Base-by-base conservation (phyloP, 2,797 vertebrate species). In the Poecile montanus region DNA sequence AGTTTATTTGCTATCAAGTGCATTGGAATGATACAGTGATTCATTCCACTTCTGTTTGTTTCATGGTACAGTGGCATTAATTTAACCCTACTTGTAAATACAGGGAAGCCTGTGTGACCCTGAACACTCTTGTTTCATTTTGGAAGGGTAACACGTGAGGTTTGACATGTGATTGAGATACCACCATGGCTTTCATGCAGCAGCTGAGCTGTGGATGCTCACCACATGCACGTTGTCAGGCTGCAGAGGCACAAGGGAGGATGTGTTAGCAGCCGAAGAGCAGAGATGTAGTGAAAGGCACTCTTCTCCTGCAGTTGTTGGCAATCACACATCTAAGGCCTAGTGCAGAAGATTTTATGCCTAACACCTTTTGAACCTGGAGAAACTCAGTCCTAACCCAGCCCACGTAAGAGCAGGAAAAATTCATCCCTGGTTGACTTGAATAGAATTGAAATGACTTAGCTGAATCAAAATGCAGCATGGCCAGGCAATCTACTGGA, bases 161-260 rank as follows among this genome's bases (percentile, higher is more conserved):
- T 86, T 63, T 2, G 2, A 23, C 20, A 13, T 1, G 1, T 21
- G 36, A 11, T 34, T 57, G 51, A 58, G 58, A 26, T 61, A 29
- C 17, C 6, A 27, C 17, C 6, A 27, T 7, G 19, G 32, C 6
- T 86, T 27, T 9, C 7, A 12, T 11, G 13, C n/a, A 42, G 14
- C 1, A 4, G 32, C 50, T 78, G 74, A 89, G 26, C 57, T n/a
- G 1, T 17, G 47, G 29, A 8, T 77, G 23, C 21, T 57, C 38
- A 38, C 25, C 9, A 19, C 1, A 2, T 27, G 9, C 22, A 40
- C 1, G 0, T 19, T 42, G 32, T 74, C 40, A 72, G 25, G 27
- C 48, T 81, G 36, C n/a, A 68, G 67, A 78, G 84, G 40, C 1
- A 0, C n/a, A 42, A 29, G 10, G 47, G 6, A 76, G 48, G 27